Evolutionary conservation across 2,888 invertebrate genomes (phyloP).

Genomic region (Melipona bicolor): DNA sequence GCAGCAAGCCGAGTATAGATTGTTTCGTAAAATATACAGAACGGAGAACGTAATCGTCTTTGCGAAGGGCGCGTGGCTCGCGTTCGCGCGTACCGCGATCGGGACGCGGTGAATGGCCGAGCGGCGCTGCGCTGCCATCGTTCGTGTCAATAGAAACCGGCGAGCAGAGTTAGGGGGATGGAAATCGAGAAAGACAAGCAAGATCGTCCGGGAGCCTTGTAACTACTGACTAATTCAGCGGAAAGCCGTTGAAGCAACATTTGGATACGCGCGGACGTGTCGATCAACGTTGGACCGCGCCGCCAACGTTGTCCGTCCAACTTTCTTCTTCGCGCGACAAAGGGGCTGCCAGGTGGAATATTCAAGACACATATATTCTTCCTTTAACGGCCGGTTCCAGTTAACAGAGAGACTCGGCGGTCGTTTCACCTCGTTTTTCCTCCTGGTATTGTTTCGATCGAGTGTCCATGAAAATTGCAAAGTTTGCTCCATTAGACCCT

Average conservation of each 20-base stretch:
- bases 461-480: conserved; percentile 52
- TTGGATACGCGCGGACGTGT: conserved; percentile 31
- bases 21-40: conserved; percentile 5
- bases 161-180: conserved; percentile 26
- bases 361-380: conserved; percentile 20
- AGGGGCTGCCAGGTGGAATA: background rate
- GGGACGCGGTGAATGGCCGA: conserved; percentile 23
- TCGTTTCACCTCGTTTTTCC: conserved; percentile 15
- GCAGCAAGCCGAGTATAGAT: too few relatives aligned
- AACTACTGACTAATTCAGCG: conserved; percentile 42
- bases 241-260: conserved; percentile 41
- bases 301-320: conserved; percentile 4
- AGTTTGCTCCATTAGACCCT: conserved; percentile 52
- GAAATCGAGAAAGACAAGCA: conserved; percentile 64
- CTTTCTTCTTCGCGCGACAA: background rate
- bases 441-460: conserved; percentile 25
- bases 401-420: background rate
- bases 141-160: conserved; percentile 48
- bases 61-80: conserved; percentile 11
- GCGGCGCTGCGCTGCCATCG: conserved; percentile 8
- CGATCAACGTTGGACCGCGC: conserved; percentile 19
- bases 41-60: conserved; percentile 22
- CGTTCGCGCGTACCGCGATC: background rate
- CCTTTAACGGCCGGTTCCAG: background rate
- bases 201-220: conserved; percentile 4